A percentile compares a stretch with the other conserved stretches of the same genome.
Evolutionary conservation across 1,140 invertebrate genomes (phyloP).

Genomic region (Daktulosphaira vitifoliae): DNA sequence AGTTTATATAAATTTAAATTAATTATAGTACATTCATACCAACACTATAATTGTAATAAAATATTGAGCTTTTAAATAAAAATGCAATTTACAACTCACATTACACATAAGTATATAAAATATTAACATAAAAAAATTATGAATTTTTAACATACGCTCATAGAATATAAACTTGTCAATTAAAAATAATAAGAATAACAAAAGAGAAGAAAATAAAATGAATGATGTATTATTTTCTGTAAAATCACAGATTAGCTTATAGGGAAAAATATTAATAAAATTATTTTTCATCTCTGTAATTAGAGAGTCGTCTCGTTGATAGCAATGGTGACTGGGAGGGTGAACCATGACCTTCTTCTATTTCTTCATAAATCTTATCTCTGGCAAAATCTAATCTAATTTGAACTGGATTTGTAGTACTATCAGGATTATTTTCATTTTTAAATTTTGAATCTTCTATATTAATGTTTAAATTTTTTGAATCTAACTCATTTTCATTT

Average conservation of each 20-base stretch:
- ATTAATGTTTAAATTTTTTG: conserved; percentile 40
- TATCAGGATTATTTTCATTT: conserved; percentile 2
- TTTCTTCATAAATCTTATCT: conserved; percentile 28
- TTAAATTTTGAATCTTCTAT: conserved; percentile 34
- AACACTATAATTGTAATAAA: not conserved
- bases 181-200: not conserved
- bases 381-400: conserved; percentile 37
- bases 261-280: not conserved
- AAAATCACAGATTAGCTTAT: conserved; percentile 32
- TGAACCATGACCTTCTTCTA: conserved; percentile 21
- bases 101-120: conserved; percentile 1
- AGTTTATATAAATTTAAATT: too few relatives aligned
- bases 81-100: conserved; percentile 3
- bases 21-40: not conserved
- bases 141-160: not conserved
- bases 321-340: conserved; percentile 29
- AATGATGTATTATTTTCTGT: conserved; percentile 28
- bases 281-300: conserved; percentile 30
- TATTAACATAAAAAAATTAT: not conserved
- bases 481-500: conserved; percentile 33
- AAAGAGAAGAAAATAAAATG: conserved; percentile 8
- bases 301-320: conserved; percentile 28
- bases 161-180: not conserved
- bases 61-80: conserved; percentile 24
- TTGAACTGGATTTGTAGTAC: conserved; percentile 37